phyloP scores from a whole-genome alignment of 2,113 vertebrate species.

The Pelobates fuscus region DNA sequence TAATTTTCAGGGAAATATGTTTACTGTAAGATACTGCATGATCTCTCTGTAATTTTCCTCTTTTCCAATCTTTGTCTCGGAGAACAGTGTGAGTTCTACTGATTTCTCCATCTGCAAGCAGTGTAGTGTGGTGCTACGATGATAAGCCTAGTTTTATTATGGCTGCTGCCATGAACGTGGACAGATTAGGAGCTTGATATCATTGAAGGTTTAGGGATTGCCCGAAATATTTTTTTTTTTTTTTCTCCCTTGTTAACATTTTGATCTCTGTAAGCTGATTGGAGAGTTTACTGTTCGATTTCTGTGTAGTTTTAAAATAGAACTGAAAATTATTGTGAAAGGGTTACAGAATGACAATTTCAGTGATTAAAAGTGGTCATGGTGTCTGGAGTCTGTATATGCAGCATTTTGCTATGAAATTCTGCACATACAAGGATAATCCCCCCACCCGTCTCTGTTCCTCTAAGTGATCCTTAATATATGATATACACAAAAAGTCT shows the following conservation, averaged over 20 bases:
- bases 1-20: neutral
- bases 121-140: neutral
- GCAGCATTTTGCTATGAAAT: too few species aligned
- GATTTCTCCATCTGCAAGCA: neutral
- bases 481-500: too few species aligned
- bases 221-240: constrained; percentile 54
- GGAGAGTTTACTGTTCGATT: neutral
- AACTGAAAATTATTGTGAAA: too few species aligned
- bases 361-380: too few species aligned
- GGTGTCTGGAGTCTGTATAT: too few species aligned
- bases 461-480: too few species aligned
- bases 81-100: constrained; percentile 1
- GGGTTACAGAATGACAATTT: too few species aligned
- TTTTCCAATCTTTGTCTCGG: neutral
- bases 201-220: constrained; percentile 43
- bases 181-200: constrained; percentile 52
- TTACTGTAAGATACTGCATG: neutral
- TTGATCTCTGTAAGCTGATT: constrained; percentile 52
- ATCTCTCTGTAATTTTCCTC: neutral
- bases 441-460: too few species aligned
- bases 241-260: constrained; percentile 37
- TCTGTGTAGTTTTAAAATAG: too few species aligned
- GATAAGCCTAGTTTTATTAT: constrained; percentile 34
- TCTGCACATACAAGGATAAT: too few species aligned
- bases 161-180: constrained; percentile 51